phyloP scores from a whole-genome alignment of 2,113 vertebrate genomes.

The Myxocyprinus asiaticus region DNA sequence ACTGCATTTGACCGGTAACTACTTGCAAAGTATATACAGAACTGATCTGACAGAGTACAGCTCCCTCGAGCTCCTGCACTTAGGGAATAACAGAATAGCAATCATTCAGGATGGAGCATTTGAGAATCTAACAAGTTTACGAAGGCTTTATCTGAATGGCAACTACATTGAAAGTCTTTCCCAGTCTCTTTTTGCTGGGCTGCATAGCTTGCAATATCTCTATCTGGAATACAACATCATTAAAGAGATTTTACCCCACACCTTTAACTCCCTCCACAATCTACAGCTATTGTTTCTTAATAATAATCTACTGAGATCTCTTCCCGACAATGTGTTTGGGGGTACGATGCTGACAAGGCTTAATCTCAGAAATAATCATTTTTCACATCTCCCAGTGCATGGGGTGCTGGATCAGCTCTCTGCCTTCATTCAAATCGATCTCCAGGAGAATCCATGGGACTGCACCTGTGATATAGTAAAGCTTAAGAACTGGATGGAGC shows the following conservation, averaged over 20 bases:
- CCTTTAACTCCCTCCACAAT: constrained; percentile 89
- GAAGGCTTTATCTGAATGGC: constrained; percentile 94
- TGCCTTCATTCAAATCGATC: constrained; percentile 95
- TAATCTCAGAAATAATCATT: constrained; percentile 96
- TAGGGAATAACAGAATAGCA: constrained; percentile 95
- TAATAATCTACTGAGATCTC: constrained; percentile 90
- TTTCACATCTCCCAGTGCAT: constrained; percentile 88
- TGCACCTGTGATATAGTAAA: constrained; percentile 93
- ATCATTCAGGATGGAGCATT: constrained; percentile 94
- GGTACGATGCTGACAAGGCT: constrained; percentile 93
- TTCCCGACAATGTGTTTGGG: constrained; percentile 89
- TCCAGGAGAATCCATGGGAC: constrained; percentile 98
- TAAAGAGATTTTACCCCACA: constrained; percentile 90
- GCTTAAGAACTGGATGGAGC: constrained; percentile 96
- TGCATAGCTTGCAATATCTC: constrained; percentile 94
- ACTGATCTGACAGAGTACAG: constrained; percentile 87
- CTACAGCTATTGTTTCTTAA: constrained; percentile 95
- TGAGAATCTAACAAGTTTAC: constrained; percentile 90
- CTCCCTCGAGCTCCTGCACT: constrained; percentile 91
- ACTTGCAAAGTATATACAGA: constrained; percentile 89
- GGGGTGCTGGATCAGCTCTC: constrained; percentile 97
- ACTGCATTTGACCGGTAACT: constrained; percentile 96
- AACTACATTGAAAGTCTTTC: constrained; percentile 95
- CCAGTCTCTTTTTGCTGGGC: constrained; percentile 85
- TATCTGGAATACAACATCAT: constrained; percentile 99